Evolutionary conservation across 1,140 invertebrate species (phyloP).

Genomic region (Philotrypesis tridentata): DNA sequence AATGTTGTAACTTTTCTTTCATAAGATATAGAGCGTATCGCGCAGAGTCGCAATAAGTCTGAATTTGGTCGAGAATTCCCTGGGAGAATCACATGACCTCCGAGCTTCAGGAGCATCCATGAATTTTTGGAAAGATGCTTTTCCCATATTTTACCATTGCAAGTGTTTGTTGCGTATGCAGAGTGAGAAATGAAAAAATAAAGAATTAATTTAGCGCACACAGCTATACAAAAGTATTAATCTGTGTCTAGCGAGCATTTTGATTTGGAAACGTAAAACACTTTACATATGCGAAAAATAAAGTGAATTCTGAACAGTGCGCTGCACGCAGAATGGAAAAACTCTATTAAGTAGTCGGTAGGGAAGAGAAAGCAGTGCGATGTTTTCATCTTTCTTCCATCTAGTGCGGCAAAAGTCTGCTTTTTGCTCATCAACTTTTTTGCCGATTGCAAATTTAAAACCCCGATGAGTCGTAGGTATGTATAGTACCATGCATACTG

Average conservation of each 20-base stretch:
- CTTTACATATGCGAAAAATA: not conserved
- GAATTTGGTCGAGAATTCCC: too few species aligned
- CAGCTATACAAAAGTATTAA: too few species aligned
- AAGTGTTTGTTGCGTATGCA: too few species aligned
- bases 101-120: too few species aligned
- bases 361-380: not conserved
- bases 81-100: too few species aligned
- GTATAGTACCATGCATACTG: not conserved
- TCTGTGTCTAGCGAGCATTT: not conserved
- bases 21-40: too few species aligned
- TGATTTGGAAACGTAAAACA: not conserved
- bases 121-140: too few species aligned
- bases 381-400: conserved; percentile 15
- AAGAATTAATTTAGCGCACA: too few species aligned
- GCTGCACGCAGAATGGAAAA: not conserved
- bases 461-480: not conserved
- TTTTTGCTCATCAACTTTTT: not conserved
- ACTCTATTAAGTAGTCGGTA: not conserved
- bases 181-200: too few species aligned
- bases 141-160: too few species aligned
- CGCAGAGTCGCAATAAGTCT: too few species aligned
- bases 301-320: not conserved
- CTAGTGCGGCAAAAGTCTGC: not conserved
- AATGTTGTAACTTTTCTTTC: too few species aligned
- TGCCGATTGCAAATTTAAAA: not conserved